A percentile compares a stretch with the other conserved stretches of the same genome.
Evolutionary conservation across 1,140 invertebrate species (phyloP).

Genomic region (Hermatobates lingyangjiaoensis): DNA sequence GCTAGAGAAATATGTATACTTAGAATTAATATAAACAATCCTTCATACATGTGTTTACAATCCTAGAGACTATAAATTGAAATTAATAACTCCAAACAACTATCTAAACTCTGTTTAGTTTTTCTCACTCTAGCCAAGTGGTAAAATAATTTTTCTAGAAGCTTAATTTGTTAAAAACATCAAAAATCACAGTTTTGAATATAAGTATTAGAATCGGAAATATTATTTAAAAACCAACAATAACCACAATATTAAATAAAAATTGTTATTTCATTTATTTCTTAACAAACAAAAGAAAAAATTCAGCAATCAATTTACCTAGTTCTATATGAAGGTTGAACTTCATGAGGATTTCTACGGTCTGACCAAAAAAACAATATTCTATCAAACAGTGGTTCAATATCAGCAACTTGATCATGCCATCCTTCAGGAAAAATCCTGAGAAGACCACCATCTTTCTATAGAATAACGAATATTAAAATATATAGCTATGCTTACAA

Average conservation of each 20-base stretch:
- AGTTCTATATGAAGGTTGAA: constrained; percentile 70
- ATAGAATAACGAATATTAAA: too few species aligned
- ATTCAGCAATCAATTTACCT: constrained; percentile 9
- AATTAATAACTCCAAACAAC: too few species aligned
- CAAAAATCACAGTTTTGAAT: neutral
- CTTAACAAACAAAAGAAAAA: neutral
- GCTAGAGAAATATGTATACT: neutral
- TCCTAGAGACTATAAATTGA: neutral
- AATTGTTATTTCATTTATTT: neutral
- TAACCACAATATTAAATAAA: neutral
- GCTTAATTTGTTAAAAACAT: neutral
- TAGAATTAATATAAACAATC: neutral
- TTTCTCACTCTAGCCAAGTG: constrained; percentile 47
- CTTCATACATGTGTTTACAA: neutral
- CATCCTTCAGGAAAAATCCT: constrained; percentile 80
- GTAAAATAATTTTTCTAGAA: constrained; percentile 22
- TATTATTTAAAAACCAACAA: neutral
- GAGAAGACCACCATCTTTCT: constrained; percentile 42
- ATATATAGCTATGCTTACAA: too few species aligned
- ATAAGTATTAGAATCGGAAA: neutral
- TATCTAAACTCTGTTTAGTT: too few species aligned
- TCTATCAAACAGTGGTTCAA: constrained; percentile 81
- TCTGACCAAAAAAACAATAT: constrained; percentile 96
- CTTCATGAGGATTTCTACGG: constrained; percentile 87
- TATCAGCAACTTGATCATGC: constrained; percentile 65